These are phyloP conservation scores for Myotis brandtii DNA, from an alignment of 2,113 vertebrate species.

Conservation along the genomic window DNA sequence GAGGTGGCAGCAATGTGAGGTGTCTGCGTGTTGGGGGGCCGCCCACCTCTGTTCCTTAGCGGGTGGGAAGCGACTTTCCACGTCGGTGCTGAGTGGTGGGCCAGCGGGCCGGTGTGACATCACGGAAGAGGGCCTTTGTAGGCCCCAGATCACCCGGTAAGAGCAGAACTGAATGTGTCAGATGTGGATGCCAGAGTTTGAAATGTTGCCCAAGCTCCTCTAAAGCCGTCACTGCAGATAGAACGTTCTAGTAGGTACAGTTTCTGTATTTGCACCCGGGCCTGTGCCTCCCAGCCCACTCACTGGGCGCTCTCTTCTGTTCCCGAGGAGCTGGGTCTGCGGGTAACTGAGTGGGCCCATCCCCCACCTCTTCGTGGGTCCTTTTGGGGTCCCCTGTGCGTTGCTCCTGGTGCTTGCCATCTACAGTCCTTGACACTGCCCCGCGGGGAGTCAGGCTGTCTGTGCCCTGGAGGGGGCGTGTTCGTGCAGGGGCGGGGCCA, in stretches of 20 bases:
- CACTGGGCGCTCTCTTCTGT: rapidly evolving
- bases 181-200: constrained; percentile 44
- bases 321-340: neutral
- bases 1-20: rapidly evolving
- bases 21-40: rapidly evolving
- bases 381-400: neutral
- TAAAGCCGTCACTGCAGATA: constrained; percentile 51
- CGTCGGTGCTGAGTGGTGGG: neutral
- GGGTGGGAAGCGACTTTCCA: rapidly evolving
- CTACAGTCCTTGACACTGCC: neutral
- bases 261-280: neutral
- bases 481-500: neutral
- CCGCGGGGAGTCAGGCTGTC: neutral
- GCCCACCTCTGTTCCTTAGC: neutral
- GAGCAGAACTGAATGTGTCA: constrained; percentile 64
- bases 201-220: constrained; percentile 58
- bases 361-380: rapidly evolving
- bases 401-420: too few species aligned
- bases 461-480: neutral
- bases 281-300: neutral
- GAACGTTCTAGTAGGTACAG: neutral
- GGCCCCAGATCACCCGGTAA: constrained; percentile 52
- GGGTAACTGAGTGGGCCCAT: rapidly evolving
- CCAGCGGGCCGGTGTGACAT: neutral
- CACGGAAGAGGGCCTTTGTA: neutral